Evolutionary conservation across 2,888 invertebrate genomes (phyloP).

Genomic region (Heteromurus nitidus): DNA sequence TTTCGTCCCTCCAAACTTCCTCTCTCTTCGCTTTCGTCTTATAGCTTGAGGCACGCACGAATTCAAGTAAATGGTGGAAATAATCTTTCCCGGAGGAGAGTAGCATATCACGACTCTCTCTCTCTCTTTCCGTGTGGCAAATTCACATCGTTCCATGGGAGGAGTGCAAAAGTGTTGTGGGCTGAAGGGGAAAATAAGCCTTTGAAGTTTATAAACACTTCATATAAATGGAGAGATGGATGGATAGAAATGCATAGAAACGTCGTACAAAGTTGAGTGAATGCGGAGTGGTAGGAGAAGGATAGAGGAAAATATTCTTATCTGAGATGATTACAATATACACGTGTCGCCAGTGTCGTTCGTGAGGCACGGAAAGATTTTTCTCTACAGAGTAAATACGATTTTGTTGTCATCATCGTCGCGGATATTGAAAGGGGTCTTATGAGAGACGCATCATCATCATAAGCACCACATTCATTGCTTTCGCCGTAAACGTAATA

Average conservation of each 20-base stretch:
- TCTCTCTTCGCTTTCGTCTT: constrained; percentile 3
- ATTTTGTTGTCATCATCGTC: constrained; percentile 36
- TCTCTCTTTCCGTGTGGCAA: constrained; percentile 5
- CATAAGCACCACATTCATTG: not conserved
- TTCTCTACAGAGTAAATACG: constrained; percentile 19
- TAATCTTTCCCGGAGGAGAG: constrained; percentile 29
- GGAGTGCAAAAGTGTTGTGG: not conserved
- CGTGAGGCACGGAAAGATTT: not conserved
- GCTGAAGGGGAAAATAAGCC: constrained; percentile 31
- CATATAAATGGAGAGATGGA: not conserved
- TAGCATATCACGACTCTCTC: no score
- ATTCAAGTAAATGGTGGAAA: constrained; percentile 44
- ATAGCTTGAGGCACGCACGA: constrained; percentile 29
- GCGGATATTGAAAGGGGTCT: not conserved
- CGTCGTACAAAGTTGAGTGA: not conserved
- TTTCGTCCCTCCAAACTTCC: not conserved
- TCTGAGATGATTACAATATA: not conserved
- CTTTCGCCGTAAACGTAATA: constrained; percentile 28
- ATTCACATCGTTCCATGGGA: not conserved
- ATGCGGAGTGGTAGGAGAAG: not conserved
- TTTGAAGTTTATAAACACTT: constrained; percentile 34
- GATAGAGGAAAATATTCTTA: constrained; percentile 2
- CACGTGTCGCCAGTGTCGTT: constrained; percentile 9
- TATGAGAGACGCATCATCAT: not conserved
- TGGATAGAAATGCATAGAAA: not conserved